Evolutionary conservation across 1,140 invertebrate genomes (phyloP), one percentile per base, ranked within the genome.

Genomic region (Zaprionus camerounensis): DNA sequence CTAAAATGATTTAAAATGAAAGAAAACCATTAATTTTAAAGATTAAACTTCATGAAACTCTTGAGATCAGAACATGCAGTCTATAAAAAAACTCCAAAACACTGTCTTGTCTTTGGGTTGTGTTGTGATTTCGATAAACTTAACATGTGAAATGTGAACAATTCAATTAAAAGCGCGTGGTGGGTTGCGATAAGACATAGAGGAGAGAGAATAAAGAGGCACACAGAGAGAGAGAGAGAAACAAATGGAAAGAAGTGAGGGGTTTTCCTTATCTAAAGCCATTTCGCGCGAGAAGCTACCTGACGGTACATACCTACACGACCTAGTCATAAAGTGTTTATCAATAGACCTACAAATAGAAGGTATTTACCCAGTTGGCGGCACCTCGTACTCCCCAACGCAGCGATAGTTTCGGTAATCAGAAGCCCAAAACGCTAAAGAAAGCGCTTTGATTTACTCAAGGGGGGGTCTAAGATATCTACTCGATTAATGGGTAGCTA

Each of bases 401-500:
- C 41, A 17, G n/a, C 41, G n/a, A 46, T 17, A 46, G 41, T 36
- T 62, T 24, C 20, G 61, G 51, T 57, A 71, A 76, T 71, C 68
- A 65, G 12, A 26, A 34, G 5, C 9, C 15, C 22, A 9, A 55
- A 31, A 66, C 34, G 56, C 41, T 22, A 20, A 36, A 64, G 51
- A 53, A 13, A 56, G 9, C 3, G 36, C 71, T 38, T 44, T 62
- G 66, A 63, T 71, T 71, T 56, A 46, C 44, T 57, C n/a, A 34
- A 12, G 31, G 11, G 20, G 31, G n/a, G n/a, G n/a, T 6, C 41
- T n/a, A 41, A 41, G 76, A 84, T 84, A 84, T 57, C 44, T 75
- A 72, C 46, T 85, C 74, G 85, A 85, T 85, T 84, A 84, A 84
- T 84, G 73, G 78, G 41, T 75, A 66, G 44, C 62, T 81, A 84